Evolutionary conservation across 2,113 vertebrate genomes (phyloP).

Genomic region (Sakesphorus luctuosus): DNA sequence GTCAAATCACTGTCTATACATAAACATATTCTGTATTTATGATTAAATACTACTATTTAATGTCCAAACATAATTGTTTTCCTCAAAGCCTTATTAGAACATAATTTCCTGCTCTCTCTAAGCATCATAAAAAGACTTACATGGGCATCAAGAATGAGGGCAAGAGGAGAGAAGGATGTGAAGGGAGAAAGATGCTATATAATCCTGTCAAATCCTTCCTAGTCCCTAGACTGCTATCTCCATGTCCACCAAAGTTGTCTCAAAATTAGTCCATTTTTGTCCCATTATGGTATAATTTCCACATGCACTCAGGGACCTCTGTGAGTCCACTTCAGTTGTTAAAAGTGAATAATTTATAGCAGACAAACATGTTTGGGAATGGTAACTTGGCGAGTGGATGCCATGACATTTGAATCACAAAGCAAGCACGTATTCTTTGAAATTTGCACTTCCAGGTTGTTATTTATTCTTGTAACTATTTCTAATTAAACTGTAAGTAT

Average conservation of each 20-base stretch:
- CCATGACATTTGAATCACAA: neutral
- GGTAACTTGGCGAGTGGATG: neutral
- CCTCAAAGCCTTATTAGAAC: neutral
- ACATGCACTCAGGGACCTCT: neutral
- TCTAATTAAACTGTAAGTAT: neutral
- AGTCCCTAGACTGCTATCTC: neutral
- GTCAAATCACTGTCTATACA: neutral
- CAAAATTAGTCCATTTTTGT: neutral
- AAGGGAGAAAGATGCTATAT: neutral
- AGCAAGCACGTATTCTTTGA: neutral
- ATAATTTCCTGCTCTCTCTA: neutral
- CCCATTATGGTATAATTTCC: neutral
- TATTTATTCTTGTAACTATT: neutral
- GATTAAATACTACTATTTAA: neutral
- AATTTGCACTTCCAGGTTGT: neutral
- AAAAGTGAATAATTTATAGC: neutral
- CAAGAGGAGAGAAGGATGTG: neutral
- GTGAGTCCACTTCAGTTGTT: neutral
- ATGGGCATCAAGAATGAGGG: accelerated
- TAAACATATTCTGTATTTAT: neutral
- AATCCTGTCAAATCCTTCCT: neutral
- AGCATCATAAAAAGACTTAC: neutral
- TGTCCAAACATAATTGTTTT: neutral
- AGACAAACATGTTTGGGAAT: neutral
- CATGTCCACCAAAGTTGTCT: neutral